Evolutionary conservation across 2,113 vertebrate species (phyloP).

Genomic region (Sphaerodactylus townsendi): DNA sequence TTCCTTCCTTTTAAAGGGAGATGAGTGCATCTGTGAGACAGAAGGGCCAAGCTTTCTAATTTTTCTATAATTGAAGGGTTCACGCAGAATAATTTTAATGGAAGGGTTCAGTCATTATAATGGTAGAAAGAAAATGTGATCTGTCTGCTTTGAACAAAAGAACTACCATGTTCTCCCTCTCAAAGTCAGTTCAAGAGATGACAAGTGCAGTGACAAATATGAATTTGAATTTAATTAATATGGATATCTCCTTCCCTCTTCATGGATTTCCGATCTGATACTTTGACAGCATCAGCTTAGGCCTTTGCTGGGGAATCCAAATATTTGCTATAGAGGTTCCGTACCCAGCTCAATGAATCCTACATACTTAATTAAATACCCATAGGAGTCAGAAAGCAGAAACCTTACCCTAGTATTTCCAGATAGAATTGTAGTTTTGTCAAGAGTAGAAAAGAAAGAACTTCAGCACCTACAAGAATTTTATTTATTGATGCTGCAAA

Average conservation of each 20-base stretch:
- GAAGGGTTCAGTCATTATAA: not conserved
- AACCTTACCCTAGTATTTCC: not conserved
- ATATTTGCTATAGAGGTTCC: not conserved
- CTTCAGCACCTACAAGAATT: not conserved
- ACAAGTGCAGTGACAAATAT: not conserved
- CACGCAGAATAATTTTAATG: not conserved
- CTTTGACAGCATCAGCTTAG: not conserved
- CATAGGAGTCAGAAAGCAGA: not conserved
- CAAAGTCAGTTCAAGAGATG: not conserved
- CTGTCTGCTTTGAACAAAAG: not conserved
- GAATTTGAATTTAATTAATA: conserved; percentile 12
- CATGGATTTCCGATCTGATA: not conserved
- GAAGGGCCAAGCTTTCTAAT: not conserved
- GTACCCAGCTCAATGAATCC: not conserved
- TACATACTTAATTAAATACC: not conserved
- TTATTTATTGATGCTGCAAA: not conserved
- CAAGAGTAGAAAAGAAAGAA: not conserved
- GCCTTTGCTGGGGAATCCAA: not conserved
- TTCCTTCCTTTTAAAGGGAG: not conserved
- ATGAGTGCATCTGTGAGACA: not conserved
- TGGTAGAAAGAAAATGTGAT: not conserved
- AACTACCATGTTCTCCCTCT: not conserved
- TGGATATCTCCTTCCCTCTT: not conserved
- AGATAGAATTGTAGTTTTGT: not conserved
- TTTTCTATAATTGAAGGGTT: not conserved